Base-by-base conservation (phyloP, 1,140 invertebrate genomes). In the Globodera rostochiensis region DNA sequence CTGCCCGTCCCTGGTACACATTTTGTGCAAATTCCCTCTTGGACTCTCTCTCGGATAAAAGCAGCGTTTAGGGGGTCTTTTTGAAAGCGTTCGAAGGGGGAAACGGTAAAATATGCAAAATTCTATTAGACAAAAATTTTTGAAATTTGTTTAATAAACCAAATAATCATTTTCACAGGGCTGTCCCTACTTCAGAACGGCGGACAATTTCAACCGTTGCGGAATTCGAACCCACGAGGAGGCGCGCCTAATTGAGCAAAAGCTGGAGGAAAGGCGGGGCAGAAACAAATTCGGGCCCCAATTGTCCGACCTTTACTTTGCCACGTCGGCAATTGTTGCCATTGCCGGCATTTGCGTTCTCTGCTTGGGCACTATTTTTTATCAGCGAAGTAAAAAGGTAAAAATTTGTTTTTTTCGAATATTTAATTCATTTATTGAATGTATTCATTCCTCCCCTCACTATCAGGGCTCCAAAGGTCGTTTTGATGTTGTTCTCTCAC, bases 131-230 rank as follows among this genome's bases (percentile, higher is more conserved):
- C 36, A 36, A 36, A 25, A 36, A 36, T 36, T 0, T 0, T 3
- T 36, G 36, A 3, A 3, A 60, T 60, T 60, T 60, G 1, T 11
- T 79, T 67, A 79, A 19, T 45, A 83, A 80, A 84, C 11, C 36
- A 13, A 46, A 49, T 71, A 71, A 9, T 53, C 5, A n/a, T 77
- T 13, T 11, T 2, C 47, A 5, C 69, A 81, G 80, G 64, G 88
- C 3, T 88, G 87, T 71, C 87, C 87, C 4, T 88, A 88, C 79
- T 88, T 88, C 77, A 79, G 88, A 46, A 87, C 83, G 2, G 74
- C 78, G 47, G 87, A 87, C 47, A 88, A 88, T 66, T 80, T 73
- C 9, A 79, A 87, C 36, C 47, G 81, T 64, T 88, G 87, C 76
- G 46, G 60, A 67, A 86, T 88, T 73, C 64, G 86, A 5, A 82